phyloP scores from a whole-genome alignment of 2,888 invertebrate species.

The Zygothrica quintamaculata region DNA sequence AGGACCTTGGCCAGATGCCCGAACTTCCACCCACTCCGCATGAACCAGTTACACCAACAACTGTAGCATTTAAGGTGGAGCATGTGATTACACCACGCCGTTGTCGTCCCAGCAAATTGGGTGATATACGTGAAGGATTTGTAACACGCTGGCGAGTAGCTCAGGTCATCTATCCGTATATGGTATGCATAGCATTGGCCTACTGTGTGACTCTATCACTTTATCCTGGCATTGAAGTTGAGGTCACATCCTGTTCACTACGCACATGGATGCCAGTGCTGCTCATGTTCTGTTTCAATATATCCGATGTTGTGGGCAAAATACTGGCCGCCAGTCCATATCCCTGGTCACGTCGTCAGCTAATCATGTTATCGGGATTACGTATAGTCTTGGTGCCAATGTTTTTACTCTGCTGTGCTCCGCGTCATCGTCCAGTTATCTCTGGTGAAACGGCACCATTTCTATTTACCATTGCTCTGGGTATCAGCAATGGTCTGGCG shows the following conservation, averaged over 20 bases:
- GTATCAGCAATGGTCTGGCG: conserved; percentile 93
- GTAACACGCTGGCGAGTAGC: conserved; percentile 91
- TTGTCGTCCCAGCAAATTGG: conserved; percentile 81
- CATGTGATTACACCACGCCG: conserved; percentile 84
- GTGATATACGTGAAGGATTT: conserved; percentile 83
- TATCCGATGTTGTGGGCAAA: conserved; percentile 92
- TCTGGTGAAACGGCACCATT: conserved; percentile 88
- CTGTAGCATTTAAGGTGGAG: conserved; percentile 84
- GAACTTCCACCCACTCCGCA: conserved; percentile 82
- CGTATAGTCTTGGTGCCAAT: conserved; percentile 92
- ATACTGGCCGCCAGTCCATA: conserved; percentile 91
- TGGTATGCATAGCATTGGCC: conserved; percentile 94
- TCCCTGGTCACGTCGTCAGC: conserved; percentile 92
- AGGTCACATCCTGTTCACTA: conserved; percentile 92
- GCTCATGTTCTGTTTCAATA: conserved; percentile 94
- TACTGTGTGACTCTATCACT: conserved; percentile 95
- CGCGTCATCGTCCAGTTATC: conserved; percentile 90
- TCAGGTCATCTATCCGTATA: conserved; percentile 94
- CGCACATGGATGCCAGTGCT: conserved; percentile 96
- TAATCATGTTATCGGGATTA: conserved; percentile 90
- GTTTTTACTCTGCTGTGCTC: conserved; percentile 92
- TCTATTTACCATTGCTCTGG: conserved; percentile 88
- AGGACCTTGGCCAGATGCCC: conserved; percentile 82
- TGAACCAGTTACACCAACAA: conserved; percentile 81
- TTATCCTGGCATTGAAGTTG: conserved; percentile 96